Evolutionary conservation across 2,888 invertebrate genomes (phyloP).

Genomic region (Odontothrips loti): DNA sequence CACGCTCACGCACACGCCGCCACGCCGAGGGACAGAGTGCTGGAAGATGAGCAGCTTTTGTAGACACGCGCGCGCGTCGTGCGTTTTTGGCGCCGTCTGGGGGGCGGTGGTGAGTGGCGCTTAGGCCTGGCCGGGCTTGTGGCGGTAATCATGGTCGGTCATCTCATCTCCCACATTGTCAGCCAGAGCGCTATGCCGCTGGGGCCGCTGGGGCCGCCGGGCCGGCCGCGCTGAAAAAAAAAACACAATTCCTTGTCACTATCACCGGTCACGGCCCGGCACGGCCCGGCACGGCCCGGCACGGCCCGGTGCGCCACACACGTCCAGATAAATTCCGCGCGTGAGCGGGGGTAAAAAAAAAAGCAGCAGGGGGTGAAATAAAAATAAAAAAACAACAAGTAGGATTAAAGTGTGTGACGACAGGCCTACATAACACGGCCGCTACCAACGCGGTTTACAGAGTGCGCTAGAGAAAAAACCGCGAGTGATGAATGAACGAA

Average conservation of each 20-base stretch:
- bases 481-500: too few relatives aligned
- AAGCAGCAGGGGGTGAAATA: neutral
- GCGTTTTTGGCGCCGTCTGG: too few relatives aligned
- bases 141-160: too few relatives aligned
- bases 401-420: neutral
- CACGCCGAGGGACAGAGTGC: too few relatives aligned
- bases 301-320: neutral
- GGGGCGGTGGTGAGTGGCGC: too few relatives aligned
- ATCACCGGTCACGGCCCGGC: neutral
- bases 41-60: too few relatives aligned
- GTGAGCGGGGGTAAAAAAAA: neutral
- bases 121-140: too few relatives aligned
- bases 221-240: neutral
- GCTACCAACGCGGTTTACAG: too few relatives aligned
- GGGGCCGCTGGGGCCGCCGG: neutral
- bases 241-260: constrained; percentile 8
- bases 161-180: neutral
- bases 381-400: neutral
- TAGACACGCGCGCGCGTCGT: too few relatives aligned
- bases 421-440: too few relatives aligned
- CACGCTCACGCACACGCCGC: too few relatives aligned
- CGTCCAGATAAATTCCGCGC: neutral
- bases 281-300: neutral
- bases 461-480: too few relatives aligned
- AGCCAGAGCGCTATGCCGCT: neutral